Evolutionary conservation across 2,888 invertebrate genomes (phyloP), one percentile per base, ranked within the genome.

Genomic region (Tortrix viridana): DNA sequence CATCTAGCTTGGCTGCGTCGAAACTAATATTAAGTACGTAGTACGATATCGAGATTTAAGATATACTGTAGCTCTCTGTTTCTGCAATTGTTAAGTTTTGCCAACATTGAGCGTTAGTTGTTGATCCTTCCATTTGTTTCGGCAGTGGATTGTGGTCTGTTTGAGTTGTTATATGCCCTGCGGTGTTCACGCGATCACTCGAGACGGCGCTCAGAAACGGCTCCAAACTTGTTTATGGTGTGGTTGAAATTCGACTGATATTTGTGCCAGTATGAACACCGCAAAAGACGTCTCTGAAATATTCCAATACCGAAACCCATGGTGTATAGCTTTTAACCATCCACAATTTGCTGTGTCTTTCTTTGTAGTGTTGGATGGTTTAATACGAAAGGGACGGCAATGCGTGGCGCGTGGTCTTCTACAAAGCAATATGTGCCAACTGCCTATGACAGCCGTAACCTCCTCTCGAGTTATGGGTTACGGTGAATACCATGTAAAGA

Each of bases 351-450:
- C 54, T 56, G 61, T 69, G 71, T 67, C 69, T 69, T 66, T 67
- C 65, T 57, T 65, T 62, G 65, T 63, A 38, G 52, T 26, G 49
- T 44, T 38, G 43, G 16, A 46, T 55, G n/a, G 55, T 67, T 54
- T 7, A 20, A 43, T 19, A 41, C 14, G 54, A 67, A 67, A 65
- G 67, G 44, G 70, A 67, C 66, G 60, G 60, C 66, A 53, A 67
- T 64, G 64, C 54, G 59, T 64, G 54, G 60, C 66, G 43, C 65
- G 46, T 49, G 67, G 64, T 69, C 67, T 54, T 67, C 68, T 67
- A 61, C 56, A 65, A 70, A 71, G 71, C 72, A 71, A 71, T 71
- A 67, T 70, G 74, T 74, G 73, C 74, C 72, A 71, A 74, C 69
- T 67, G 60, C 66, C 57, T 60, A 65, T 61, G 55, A 46, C 66